Evolutionary conservation across 2,888 invertebrate species (phyloP).

Genomic region (Xestoiulus laeticollis): DNA sequence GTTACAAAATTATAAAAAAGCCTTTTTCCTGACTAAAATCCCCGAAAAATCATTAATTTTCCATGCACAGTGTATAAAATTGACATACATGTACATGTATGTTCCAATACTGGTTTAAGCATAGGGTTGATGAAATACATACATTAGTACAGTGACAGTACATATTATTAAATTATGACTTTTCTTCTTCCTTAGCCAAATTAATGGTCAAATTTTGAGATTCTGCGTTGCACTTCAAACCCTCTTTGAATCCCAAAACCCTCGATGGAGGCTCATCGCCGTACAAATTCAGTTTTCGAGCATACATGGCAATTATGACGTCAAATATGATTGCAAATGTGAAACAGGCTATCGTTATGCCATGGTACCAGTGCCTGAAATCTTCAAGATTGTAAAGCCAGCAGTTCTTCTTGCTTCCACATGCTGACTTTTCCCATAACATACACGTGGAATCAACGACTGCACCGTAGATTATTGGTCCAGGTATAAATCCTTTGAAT

Average conservation of each 20-base stretch:
- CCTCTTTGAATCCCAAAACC: not conserved
- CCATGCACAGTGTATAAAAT: not conserved
- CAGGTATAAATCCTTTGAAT: constrained; percentile 73
- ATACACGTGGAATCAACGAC: constrained; percentile 76
- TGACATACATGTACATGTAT: not conserved
- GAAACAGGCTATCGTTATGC: constrained; percentile 70
- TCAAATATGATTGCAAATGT: constrained; percentile 71
- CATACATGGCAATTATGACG: constrained; percentile 70
- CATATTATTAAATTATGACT: not conserved
- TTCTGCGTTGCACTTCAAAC: not conserved
- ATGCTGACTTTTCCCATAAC: constrained; percentile 72
- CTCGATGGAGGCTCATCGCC: constrained; percentile 64
- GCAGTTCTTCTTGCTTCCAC: constrained; percentile 73
- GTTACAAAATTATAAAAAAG: too few relatives aligned
- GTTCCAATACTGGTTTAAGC: not conserved
- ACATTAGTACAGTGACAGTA: not conserved
- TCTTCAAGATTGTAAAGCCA: constrained; percentile 73
- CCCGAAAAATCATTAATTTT: not conserved
- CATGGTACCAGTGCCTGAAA: constrained; percentile 71
- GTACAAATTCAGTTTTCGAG: constrained; percentile 71
- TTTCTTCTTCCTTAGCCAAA: not conserved
- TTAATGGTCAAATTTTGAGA: not conserved
- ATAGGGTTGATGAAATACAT: not conserved
- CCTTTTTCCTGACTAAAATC: too few relatives aligned
- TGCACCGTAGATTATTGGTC: constrained; percentile 76